Percentiles rank a stretch among this genome's conserved stretches.
Conservation (phyloP, 2,797 vertebrate genomes). For the Cetoscarus ocellatus region DNA sequence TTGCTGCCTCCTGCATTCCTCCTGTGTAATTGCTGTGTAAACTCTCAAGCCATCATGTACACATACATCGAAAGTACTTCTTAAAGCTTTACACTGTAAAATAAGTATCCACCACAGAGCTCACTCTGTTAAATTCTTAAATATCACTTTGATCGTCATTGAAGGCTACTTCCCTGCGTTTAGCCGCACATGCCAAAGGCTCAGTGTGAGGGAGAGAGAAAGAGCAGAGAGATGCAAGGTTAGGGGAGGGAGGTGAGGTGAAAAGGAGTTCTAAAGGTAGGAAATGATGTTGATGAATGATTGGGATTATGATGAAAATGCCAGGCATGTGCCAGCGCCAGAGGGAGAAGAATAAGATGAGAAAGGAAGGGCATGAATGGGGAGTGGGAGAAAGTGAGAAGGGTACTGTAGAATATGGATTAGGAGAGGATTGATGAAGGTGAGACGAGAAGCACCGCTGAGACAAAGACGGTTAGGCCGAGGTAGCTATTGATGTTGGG, state of each 20-base stretch:
- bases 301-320: constrained; percentile 50
- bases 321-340: constrained; percentile 33
- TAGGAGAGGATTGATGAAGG: constrained; percentile 45
- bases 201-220: constrained; percentile 9
- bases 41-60: background rate
- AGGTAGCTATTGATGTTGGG: background rate
- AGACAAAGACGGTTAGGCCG: constrained; percentile 14
- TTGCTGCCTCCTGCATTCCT: constrained; percentile 10
- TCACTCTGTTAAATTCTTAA: background rate
- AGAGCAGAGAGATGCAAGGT: constrained; percentile 15
- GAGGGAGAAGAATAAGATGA: constrained; percentile 50
- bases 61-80: background rate
- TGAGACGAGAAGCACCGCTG: constrained; percentile 5
- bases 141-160: constrained; percentile 7
- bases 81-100: constrained; percentile 1
- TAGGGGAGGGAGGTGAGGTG: constrained; percentile 17
- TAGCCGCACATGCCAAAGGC: constrained; percentile 3
- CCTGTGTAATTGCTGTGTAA: constrained; percentile 12
- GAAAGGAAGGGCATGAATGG: constrained; percentile 22
- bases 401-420: constrained; percentile 44
- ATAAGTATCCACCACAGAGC: background rate
- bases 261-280: constrained; percentile 10
- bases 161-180: constrained; percentile 1
- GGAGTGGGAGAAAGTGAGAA: constrained; percentile 18
- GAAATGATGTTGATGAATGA: constrained; percentile 52